Conservation (phyloP, 2,888 invertebrate genomes). For the Ernsta delagoae region DNA sequence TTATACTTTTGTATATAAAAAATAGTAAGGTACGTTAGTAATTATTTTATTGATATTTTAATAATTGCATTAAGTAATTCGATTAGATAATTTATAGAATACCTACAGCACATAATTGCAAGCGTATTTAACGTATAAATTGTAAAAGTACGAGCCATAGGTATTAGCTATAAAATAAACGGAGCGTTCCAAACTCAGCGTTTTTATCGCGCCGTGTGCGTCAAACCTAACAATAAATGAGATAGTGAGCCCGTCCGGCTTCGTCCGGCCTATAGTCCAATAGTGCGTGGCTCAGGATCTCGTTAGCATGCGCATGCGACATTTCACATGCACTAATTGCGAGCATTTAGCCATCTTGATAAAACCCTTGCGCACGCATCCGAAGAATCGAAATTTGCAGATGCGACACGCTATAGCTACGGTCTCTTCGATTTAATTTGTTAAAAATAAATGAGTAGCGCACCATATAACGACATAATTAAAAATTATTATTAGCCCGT, state of each 20-base stretch:
- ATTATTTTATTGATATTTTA: no score
- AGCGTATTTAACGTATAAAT: no score
- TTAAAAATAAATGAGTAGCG: conserved; percentile 3
- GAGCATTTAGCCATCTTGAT: conserved; percentile 82
- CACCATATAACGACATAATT: conserved; percentile 35
- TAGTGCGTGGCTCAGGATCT: conserved; percentile 67
- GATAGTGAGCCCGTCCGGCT: conserved; percentile 43
- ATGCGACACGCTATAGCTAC: conserved; percentile 44
- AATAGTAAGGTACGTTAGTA: no score
- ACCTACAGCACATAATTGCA: no score
- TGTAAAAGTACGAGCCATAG: no score
- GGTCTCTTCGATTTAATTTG: conserved; percentile 32
- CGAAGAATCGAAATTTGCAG: conserved; percentile 59
- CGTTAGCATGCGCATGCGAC: conserved; percentile 83
- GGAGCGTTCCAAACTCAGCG: no score
- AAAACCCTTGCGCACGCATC: conserved; percentile 60
- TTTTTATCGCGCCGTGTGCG: no score
- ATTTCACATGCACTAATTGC: conserved; percentile 84
- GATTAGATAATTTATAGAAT: no score
- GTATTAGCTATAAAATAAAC: no score
- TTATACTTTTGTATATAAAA: no score
- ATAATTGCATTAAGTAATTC: no score
- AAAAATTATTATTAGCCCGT: conserved; percentile 34
- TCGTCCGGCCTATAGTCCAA: conserved; percentile 44
- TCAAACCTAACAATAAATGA: conserved; percentile 33